Base-by-base conservation (phyloP, 2,888 invertebrate genomes). In the Mermis nigrescens region DNA sequence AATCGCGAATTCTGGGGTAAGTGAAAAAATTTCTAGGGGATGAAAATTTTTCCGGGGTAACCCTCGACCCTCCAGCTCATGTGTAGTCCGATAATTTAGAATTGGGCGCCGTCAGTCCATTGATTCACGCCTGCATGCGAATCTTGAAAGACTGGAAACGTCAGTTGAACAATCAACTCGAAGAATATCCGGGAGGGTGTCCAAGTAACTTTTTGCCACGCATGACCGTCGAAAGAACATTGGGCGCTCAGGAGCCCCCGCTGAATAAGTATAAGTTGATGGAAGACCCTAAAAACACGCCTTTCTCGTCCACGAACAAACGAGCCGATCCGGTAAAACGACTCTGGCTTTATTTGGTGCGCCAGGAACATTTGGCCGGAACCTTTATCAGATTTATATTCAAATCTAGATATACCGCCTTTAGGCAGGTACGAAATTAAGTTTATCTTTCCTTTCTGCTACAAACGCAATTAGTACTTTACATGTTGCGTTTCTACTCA, bases 381-480 rank as follows among this genome's bases (percentile, higher is more conserved):
- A 81, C 90, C 60, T 98, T 98, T 76, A 88, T 98, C 69, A 82
- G 90, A 60, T 87, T 90, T 63, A 86, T 98, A 62, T 98, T 94
- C 68, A 63, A 65, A 1, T 59, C 31, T 31, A 53, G 29, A 53
- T 12, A 38, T 38, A n/a, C n/a, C n/a, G n/a, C n/a, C n/a, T n/a
- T n/a, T n/a, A n/a, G n/a, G n/a, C n/a, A 48, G 51, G 51, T 48
- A 48, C 19, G 38, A 38, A 38, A 38, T 19, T 7, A 38, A 38
- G 7, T 38, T 38, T 38, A 19, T 19, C 38, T 38, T 19, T 19
- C 12, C 19, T 38, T 7, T 38, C 38, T n/a, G n/a, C n/a, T n/a
- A n/a, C n/a, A n/a, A n/a, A n/a, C n/a, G n/a, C n/a, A n/a, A n/a
- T n/a, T n/a, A n/a, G n/a, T n/a, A n/a, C n/a, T n/a, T n/a, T n/a